Evolutionary conservation across 2,888 invertebrate species (phyloP), one percentile per base, ranked within the genome.

Genomic region (Hemistola chrysoprasaria): DNA sequence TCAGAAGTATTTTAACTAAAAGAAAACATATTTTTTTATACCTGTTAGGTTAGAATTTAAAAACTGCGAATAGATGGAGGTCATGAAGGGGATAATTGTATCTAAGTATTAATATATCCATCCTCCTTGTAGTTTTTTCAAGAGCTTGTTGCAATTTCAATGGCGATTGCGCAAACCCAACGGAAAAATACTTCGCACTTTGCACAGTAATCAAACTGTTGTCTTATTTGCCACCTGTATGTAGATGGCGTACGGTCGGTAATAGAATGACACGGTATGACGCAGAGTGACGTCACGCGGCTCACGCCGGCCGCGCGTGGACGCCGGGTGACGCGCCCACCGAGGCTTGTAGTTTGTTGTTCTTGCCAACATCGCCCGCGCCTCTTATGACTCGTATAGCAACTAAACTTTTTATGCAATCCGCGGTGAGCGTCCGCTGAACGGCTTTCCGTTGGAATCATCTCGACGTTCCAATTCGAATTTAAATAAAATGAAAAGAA

Each of bases 221-320:
- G n/a, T n/a, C n/a, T n/a, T n/a, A n/a, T n/a, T n/a, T n/a, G n/a
- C 41, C 49, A 46, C 43, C 50, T 50, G 52, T 66, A 65, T 70
- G 71, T 65, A 64, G 63, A 65, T 61, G 72, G 59, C 40, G 51
- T 44, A 40, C 46, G 46, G 53, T 50, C 32, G 44, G 38, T 41
- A 48, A 37, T 50, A 29, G 53, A 43, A 35, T 34, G n/a, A n/a
- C n/a, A n/a, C 41, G 16, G 35, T 16, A 55, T 84, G 84, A 84
- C 85, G 84, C 62, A 65, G 22, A 56, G 16, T 80, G 79, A 83
- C 84, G 84, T 82, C 78, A 78, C 46, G 36, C 42, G 43, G 44
- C 4, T 4, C 83, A 84, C 78, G 82, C 76, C 22, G 38, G 30
- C 51, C 30, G 42, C 45, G 76, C 82, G 75, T 83, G 83, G 38